phyloP scores from a whole-genome alignment of 2,797 vertebrate genomes.

The Pseudochromis fuscus region DNA sequence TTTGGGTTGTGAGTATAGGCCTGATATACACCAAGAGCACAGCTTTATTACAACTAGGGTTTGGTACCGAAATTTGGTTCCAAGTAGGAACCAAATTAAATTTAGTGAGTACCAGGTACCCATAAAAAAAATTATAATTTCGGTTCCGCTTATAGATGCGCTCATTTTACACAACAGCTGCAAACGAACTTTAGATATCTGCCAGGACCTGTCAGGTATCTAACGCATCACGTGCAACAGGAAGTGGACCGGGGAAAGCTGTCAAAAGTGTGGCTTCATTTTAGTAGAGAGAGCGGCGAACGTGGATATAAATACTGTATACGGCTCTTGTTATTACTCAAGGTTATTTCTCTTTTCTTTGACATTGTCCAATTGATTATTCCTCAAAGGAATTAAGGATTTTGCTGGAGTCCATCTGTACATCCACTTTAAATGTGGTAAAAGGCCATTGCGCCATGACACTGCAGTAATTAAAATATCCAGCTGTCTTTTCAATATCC shows the following conservation, averaged over 20 bases:
- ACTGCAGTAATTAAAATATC: conserved; percentile 66
- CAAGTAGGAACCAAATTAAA: no score
- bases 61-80: no score
- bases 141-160: no score
- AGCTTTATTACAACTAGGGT: conserved; percentile 3
- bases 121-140: no score
- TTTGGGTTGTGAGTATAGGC: background rate
- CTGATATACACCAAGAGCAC: background rate
- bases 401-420: conserved; percentile 15
- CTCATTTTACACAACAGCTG: no score
- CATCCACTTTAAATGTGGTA: conserved; percentile 53
- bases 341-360: background rate
- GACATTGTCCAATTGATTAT: conserved; percentile 10
- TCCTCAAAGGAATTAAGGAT: conserved; percentile 3
- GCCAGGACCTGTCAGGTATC: no score
- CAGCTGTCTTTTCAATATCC: conserved; percentile 59
- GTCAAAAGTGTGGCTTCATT: no score
- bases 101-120: no score
- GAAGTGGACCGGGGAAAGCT: no score
- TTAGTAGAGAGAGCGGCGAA: no score
- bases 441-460: conserved; percentile 46
- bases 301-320: background rate
- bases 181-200: no score
- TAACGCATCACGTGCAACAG: no score
- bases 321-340: background rate